Percentiles rank a stretch among this genome's conserved stretches.
Evolutionary conservation across 2,888 invertebrate species (phyloP).

Genomic region (Drosophila peninsularis): DNA sequence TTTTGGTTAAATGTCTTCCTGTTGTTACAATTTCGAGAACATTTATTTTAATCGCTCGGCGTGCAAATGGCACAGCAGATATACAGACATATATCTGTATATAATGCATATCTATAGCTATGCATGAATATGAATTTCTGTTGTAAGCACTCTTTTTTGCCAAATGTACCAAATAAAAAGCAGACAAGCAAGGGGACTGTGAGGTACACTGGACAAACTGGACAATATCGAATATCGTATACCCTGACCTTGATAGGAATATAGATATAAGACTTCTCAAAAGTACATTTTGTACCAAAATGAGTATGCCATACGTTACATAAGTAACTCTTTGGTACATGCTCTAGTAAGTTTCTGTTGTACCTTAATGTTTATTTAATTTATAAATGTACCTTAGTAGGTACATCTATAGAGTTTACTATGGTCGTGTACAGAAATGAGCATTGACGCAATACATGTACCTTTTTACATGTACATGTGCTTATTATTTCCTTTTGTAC

Average conservation of each 20-base stretch:
- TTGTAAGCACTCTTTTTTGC: neutral
- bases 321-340: neutral
- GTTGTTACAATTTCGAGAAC: slow-evolving; percentile 46
- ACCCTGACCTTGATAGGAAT: neutral
- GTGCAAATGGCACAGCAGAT: slow-evolving; percentile 35
- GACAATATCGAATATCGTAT: too few relatives aligned
- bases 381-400: too few relatives aligned
- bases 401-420: too few relatives aligned
- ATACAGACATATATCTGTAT: neutral
- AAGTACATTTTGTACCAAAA: too few relatives aligned
- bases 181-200: neutral
- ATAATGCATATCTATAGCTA: slow-evolving; percentile 1
- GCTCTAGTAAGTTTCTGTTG: too few relatives aligned
- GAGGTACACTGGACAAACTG: too few relatives aligned
- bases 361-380: too few relatives aligned
- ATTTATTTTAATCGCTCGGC: slow-evolving; percentile 48
- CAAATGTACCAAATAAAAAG: neutral
- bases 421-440: too few relatives aligned
- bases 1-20: slow-evolving; percentile 51
- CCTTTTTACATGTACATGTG: too few relatives aligned
- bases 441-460: too few relatives aligned
- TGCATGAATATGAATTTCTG: neutral
- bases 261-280: too few relatives aligned
- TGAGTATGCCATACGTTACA: neutral
- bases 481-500: too few relatives aligned